Base-by-base conservation (phyloP, 2,888 invertebrate genomes). In the Miltochrista miniata region DNA sequence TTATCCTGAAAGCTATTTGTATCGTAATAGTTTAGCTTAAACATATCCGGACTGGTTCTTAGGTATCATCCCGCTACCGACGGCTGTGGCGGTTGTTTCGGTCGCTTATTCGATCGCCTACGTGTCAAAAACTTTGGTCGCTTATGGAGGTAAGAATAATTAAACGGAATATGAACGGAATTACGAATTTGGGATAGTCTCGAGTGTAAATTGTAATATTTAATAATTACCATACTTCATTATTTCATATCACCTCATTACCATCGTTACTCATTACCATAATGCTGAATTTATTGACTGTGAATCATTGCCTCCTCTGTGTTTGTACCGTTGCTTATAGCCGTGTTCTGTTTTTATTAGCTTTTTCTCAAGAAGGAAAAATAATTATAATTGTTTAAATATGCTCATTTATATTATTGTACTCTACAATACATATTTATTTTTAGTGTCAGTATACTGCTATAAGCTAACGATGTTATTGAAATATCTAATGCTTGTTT, bases 91-190 rank as follows among this genome's bases (percentile, higher is more conserved):
- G 76, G 85, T 86, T 89, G 87, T 86, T 83, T 90, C 78, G 85
- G 81, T 83, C 87, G 87, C 63, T 83, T 88, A 74, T 74, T 86
- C 88, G 83, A 83, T 79, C 87, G 83, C 61, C 88, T 88, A 68
- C 89, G 87, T 67, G 81, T 89, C 88, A 89, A 89, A 90, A 88
- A 87, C 85, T 76, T 89, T 87, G 85, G 81, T 87, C 87, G 83
- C 74, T 81, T 24, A 24, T 24, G 83, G 82, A 90, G 90, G 90
- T 90, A 90, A 90, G 89, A 81, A 79, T 70, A 78, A 73, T 31
- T 10, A 61, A 68, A 71, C 65, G 68, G 66, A 72, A 65, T 67
- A 59, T 63, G 56, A 54, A 55, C 46, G 50, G 47, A 55, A 55
- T 45, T 50, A 43, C 42, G 3, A 31, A 40, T 38, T 50, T 51